A percentile compares a stretch with the other conserved stretches of the same genome.
These are phyloP conservation scores for Cottoperca gobio DNA, from an alignment of 2,797 vertebrate genomes.

Conservation along the genomic window DNA sequence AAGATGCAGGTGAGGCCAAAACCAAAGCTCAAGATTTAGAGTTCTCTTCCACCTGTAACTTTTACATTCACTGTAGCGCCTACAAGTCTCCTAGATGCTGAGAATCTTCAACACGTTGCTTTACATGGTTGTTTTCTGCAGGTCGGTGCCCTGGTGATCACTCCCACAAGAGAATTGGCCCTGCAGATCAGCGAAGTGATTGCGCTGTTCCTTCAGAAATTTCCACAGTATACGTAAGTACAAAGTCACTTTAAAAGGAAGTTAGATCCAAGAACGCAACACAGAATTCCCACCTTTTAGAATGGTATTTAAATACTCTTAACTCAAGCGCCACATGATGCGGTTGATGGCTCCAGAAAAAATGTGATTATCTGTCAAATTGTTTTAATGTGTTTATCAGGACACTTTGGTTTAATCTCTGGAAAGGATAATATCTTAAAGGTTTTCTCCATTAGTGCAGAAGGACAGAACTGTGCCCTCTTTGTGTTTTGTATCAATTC, in stretches of 20 bases:
- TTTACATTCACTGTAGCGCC: background rate
- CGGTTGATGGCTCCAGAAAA: background rate
- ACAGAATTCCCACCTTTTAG: background rate
- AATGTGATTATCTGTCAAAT: no score
- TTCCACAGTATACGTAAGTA: slow-evolving; percentile 91
- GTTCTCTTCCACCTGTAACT: background rate
- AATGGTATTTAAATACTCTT: background rate
- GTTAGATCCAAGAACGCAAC: background rate
- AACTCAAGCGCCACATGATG: background rate
- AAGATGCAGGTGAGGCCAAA: slow-evolving; percentile 89
- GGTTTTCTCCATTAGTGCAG: no score
- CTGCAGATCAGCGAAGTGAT: slow-evolving; percentile 95
- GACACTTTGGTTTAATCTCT: no score
- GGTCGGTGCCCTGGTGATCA: slow-evolving; percentile 95
- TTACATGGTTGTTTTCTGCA: slow-evolving; percentile 55
- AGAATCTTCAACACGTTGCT: background rate
- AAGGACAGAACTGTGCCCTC: background rate
- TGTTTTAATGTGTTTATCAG: background rate
- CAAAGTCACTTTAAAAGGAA: background rate
- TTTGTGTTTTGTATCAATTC: background rate
- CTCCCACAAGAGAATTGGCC: slow-evolving; percentile 94
- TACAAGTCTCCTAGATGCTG: background rate
- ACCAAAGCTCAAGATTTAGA: background rate
- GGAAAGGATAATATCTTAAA: no score
- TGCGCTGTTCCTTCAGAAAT: slow-evolving; percentile 87